phyloP scores from a whole-genome alignment of 1,140 invertebrate genomes.

The Brachionus paranguensis region DNA sequence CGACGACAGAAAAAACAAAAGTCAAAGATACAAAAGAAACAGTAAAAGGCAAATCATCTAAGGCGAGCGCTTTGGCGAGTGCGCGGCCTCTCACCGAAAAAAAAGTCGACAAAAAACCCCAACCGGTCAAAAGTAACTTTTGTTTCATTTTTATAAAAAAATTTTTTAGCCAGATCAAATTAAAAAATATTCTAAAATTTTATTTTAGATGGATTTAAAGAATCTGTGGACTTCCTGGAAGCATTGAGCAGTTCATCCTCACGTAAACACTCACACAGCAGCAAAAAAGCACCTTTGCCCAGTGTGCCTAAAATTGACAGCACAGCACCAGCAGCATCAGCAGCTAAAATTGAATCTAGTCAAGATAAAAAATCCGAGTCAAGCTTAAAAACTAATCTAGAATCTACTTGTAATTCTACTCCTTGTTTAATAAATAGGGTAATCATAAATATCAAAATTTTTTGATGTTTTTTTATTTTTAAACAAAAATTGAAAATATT shows the following conservation, averaged over 20 bases:
- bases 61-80: background rate
- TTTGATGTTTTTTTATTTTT: background rate
- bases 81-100: background rate
- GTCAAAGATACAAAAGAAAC: background rate
- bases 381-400: conserved; percentile 22
- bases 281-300: background rate
- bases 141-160: background rate
- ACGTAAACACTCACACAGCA: background rate
- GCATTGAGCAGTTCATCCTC: background rate
- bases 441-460: background rate
- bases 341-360: background rate
- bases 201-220: conserved; percentile 8
- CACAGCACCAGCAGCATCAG: too few species aligned
- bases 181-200: background rate
- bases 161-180: background rate
- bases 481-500: background rate
- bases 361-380: background rate
- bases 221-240: background rate
- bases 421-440: conserved; percentile 31
- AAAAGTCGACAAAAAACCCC: background rate
- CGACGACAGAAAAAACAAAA: background rate
- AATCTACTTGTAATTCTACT: conserved; percentile 6
- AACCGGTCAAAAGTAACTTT: conserved; percentile 1
- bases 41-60: background rate
- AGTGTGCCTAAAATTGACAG: background rate